A percentile compares a stretch with the other conserved stretches of the same genome.
Conservation (phyloP, 2,113 vertebrate genomes). For the Cyanoramphus novaezelandiae region DNA sequence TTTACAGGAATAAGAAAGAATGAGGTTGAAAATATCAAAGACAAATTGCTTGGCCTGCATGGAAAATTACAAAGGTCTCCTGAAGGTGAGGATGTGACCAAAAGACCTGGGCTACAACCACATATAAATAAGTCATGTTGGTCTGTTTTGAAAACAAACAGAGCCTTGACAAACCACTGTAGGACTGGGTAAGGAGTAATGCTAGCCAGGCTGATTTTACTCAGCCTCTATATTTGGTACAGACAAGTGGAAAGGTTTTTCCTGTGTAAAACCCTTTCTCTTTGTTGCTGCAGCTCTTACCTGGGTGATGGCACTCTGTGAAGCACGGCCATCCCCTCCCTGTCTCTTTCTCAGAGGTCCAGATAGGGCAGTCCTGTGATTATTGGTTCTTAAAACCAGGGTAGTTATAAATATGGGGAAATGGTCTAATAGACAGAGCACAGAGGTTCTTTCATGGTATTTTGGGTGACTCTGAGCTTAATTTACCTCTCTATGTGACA, state of each 20-base stretch:
- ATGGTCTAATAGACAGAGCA: neutral
- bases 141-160: constrained; percentile 25
- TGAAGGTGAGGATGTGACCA: neutral
- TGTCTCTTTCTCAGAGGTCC: neutral
- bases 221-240: neutral
- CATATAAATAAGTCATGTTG: neutral
- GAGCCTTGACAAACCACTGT: neutral
- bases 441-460: neutral
- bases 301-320: neutral
- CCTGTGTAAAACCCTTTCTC: neutral
- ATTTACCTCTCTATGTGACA: neutral
- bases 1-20: neutral
- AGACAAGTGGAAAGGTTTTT: neutral
- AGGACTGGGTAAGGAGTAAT: neutral
- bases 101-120: neutral
- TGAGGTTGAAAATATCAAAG: neutral
- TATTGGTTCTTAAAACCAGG: neutral
- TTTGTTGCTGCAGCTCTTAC: neutral
- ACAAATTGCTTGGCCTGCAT: neutral
- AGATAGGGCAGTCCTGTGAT: neutral
- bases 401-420: neutral
- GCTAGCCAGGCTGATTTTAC: neutral
- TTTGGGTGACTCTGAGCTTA: neutral
- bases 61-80: constrained; percentile 25
- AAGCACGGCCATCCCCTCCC: neutral